Percentiles rank a stretch among this genome's conserved stretches.
These are phyloP conservation scores for Acleris literana DNA, from an alignment of 2,888 invertebrate species.

Conservation along the genomic window DNA sequence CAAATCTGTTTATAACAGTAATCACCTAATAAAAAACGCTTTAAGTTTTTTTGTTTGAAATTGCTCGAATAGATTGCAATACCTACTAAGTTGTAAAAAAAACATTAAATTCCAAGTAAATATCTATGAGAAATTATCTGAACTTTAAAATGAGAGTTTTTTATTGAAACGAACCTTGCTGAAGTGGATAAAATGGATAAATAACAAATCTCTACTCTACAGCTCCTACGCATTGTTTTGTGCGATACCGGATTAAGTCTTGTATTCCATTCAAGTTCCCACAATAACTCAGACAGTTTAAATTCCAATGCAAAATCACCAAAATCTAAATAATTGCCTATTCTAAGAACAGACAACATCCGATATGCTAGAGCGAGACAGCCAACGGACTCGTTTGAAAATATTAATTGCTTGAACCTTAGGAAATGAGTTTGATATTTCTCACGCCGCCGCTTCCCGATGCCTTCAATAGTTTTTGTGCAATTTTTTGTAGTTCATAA, in stretches of 20 bases:
- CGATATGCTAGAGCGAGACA: constrained; percentile 26
- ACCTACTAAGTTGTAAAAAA: no score
- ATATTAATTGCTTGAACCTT: constrained; percentile 36
- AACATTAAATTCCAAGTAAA: no score
- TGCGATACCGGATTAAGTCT: not conserved
- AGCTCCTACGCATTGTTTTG: no score
- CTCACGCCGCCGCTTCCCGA: constrained; percentile 33
- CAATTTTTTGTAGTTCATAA: constrained; percentile 40
- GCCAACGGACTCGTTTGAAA: constrained; percentile 29
- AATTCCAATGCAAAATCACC: constrained; percentile 29
- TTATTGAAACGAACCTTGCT: no score
- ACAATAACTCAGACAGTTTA: constrained; percentile 19
- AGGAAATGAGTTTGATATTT: constrained; percentile 33
- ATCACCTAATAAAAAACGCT: no score
- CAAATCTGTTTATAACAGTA: no score
- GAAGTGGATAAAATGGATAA: no score
- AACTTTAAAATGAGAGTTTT: no score
- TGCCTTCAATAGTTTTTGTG: constrained; percentile 38
- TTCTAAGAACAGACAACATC: constrained; percentile 22
- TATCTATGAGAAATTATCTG: no score
- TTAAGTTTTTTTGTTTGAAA: no score
- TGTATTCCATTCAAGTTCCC: constrained; percentile 8
- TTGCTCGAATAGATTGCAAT: no score
- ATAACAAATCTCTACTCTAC: no score
- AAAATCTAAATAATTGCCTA: constrained; percentile 29